Evolutionary conservation across 2,797 vertebrate genomes (phyloP).

Genomic region (Melanotaenia nigrans): DNA sequence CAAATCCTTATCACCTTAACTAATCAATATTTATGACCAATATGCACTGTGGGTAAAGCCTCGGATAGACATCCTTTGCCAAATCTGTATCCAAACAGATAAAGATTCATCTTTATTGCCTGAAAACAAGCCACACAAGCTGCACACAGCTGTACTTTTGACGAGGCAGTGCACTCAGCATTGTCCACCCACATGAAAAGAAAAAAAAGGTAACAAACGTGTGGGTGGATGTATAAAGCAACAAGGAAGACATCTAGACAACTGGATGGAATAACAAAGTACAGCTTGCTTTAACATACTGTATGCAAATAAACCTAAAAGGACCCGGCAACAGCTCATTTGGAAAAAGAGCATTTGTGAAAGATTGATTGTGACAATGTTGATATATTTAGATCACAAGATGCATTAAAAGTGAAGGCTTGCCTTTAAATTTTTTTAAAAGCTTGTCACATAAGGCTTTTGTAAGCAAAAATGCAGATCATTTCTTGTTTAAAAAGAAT

Average conservation of each 20-base stretch:
- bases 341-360: conserved; percentile 30
- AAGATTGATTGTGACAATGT: too few species aligned
- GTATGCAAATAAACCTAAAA: conserved; percentile 29
- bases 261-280: conserved; percentile 40
- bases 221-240: conserved; percentile 53
- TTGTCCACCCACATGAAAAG: conserved; percentile 42
- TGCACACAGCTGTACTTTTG: conserved; percentile 38
- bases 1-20: conserved; percentile 11
- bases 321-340: conserved; percentile 12
- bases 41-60: background rate
- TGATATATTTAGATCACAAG: conserved; percentile 43
- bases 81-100: conserved; percentile 26
- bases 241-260: conserved; percentile 30
- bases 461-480: conserved; percentile 29
- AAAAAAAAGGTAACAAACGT: conserved; percentile 27
- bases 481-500: conserved; percentile 56
- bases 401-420: conserved; percentile 45
- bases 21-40: conserved; percentile 21
- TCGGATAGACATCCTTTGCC: background rate
- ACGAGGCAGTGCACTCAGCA: conserved; percentile 39
- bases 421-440: conserved; percentile 7
- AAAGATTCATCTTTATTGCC: conserved; percentile 26
- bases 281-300: conserved; percentile 33
- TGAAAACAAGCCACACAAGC: conserved; percentile 39
- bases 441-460: conserved; percentile 15